phyloP scores from a whole-genome alignment of 2,888 invertebrate species.

The Euplagia quadripunctaria region DNA sequence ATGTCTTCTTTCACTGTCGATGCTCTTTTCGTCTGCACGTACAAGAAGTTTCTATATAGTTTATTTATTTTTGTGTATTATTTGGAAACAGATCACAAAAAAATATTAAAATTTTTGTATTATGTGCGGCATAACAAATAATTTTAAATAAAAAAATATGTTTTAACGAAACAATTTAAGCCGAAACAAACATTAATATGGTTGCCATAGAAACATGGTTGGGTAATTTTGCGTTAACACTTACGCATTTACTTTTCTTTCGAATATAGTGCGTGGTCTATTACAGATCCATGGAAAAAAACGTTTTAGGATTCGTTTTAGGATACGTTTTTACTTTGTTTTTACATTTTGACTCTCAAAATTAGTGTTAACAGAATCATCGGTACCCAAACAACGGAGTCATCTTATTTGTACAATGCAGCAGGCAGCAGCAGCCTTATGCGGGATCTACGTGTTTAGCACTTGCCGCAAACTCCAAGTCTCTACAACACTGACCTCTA shows the following conservation, averaged over 20 bases:
- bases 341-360: neutral
- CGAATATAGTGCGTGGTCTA: neutral
- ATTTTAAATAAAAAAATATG: neutral
- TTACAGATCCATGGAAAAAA: neutral
- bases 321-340: neutral
- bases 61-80: neutral
- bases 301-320: neutral
- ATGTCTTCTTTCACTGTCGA: neutral
- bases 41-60: neutral
- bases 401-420: too few relatives aligned
- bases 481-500: too few relatives aligned
- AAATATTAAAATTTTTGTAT: neutral
- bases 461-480: too few relatives aligned
- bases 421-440: neutral
- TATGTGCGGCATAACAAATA: neutral
- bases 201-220: neutral
- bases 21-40: neutral
- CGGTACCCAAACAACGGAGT: neutral
- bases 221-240: neutral
- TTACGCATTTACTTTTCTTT: neutral
- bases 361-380: neutral
- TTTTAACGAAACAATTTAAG: neutral
- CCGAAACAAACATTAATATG: neutral
- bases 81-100: neutral
- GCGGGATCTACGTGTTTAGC: neutral